Conservation (phyloP, 1,140 invertebrate genomes). For the Leptopilina boulardi region DNA sequence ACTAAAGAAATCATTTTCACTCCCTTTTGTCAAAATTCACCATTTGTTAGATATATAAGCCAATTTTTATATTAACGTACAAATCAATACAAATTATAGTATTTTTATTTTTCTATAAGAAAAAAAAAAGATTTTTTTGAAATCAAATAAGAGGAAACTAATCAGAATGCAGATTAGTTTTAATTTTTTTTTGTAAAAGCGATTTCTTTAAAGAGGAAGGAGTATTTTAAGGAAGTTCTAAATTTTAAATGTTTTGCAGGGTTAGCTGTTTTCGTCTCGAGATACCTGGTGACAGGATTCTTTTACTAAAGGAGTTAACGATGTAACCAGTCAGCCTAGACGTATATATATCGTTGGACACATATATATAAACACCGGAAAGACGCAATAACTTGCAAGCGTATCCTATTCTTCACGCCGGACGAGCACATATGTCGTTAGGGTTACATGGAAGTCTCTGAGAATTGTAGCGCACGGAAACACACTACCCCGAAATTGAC, state of each 20-base stretch:
- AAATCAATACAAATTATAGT: too few species aligned
- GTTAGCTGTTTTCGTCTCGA: constrained; percentile 38
- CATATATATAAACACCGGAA: constrained; percentile 70
- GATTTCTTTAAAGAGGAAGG: constrained; percentile 37
- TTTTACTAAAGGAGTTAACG: constrained; percentile 57
- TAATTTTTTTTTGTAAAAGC: background rate
- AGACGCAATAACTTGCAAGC: constrained; percentile 68
- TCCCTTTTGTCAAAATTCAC: background rate
- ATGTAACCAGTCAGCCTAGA: constrained; percentile 51
- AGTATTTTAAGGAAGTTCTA: constrained; percentile 53
- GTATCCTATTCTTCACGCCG: constrained; percentile 66
- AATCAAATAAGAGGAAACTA: too few species aligned
- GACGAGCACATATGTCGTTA: constrained; percentile 61
- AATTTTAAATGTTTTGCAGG: constrained; percentile 51
- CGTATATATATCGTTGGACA: constrained; percentile 67
- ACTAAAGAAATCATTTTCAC: constrained; percentile 15
- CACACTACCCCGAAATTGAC: constrained; percentile 5
- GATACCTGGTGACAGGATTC: constrained; percentile 31
- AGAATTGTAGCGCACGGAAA: constrained; percentile 18
- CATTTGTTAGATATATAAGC: too few species aligned
- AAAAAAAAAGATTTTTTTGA: too few species aligned
- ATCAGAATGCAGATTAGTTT: too few species aligned
- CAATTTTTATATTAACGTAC: too few species aligned
- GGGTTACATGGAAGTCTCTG: constrained; percentile 35
- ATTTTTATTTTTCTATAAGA: too few species aligned